Evolutionary conservation across 2,113 vertebrate genomes (phyloP), one percentile per base, ranked within the genome.

Genomic region (Galeopterus variegatus): DNA sequence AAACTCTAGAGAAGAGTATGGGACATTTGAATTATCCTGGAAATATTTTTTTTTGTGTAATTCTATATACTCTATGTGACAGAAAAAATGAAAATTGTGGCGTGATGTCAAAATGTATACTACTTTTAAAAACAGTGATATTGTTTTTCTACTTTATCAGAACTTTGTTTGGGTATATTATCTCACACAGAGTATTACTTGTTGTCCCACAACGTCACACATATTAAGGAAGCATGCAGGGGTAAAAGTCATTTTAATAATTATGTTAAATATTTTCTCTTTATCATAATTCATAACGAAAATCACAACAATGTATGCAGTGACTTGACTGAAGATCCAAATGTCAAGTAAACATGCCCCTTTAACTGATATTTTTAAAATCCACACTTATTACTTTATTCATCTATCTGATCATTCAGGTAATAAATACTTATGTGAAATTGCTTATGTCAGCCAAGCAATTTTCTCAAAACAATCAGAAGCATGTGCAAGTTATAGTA

Each of bases 241-340:
- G 8, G 62, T 89, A 33, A 82, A 82, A 93, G 8, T 28, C 7
- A 41, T 45, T 69, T 69, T 62, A 88, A 76, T 4, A 65, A 41
- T 90, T 60, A 65, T 52, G 3, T 6, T 41, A 41, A 41, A 14
- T 87, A 0, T 67, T 86, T 88, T 88, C 45, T 88, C 2, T 33
- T 75, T 76, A n/a, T 73, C 23, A 48, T 41, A 88, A 84, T 93
- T 93, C 41, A 41, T 54, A 72, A 23, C 13, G n/a, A 72, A 72
- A 97, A 91, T 15, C 36, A 52, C 33, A 88, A 14, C 11, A 50
- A 8, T 54, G 1, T 94, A 50, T 88, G 48, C 94, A 65, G 8
- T 86, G 60, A 94, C 24, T 91, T 70, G n/a, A 60, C 14, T 84
- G 11, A 92, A 80, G 94, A 72, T 93, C 8, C 90, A 36, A 94